These are phyloP conservation scores for Eupithecia pulchellata DNA, from an alignment of 2,888 invertebrate genomes.

Conservation along the genomic window DNA sequence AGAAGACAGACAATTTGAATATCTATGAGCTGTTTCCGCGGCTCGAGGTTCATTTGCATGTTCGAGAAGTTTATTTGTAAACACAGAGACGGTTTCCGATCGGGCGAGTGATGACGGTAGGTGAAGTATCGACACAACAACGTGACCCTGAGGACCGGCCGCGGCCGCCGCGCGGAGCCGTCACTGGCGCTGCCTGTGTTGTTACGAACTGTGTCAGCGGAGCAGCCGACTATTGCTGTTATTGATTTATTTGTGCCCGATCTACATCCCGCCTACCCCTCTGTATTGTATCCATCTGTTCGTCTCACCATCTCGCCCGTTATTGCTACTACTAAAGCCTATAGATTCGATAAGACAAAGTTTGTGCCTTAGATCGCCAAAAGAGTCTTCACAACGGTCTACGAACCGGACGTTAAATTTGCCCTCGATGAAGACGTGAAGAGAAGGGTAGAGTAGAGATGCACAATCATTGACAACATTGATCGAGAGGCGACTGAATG, in stretches of 20 bases:
- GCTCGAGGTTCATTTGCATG: constrained; percentile 1
- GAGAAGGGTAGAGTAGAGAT: background rate
- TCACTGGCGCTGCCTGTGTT: background rate
- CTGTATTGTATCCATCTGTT: background rate
- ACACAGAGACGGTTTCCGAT: background rate
- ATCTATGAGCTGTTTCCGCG: background rate
- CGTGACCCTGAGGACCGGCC: constrained; percentile 6
- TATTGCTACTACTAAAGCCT: background rate
- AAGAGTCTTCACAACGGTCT: background rate
- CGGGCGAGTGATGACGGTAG: background rate
- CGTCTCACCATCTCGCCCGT: background rate
- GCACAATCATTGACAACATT: background rate
- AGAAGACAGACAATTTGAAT: background rate
- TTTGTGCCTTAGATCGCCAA: background rate
- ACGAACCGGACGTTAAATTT: background rate
- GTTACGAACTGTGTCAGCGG: constrained; percentile 2
- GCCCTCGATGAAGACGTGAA: background rate
- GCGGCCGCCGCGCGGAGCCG: background rate
- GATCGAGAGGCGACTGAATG: background rate
- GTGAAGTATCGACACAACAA: background rate
- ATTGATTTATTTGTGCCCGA: background rate
- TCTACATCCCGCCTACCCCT: background rate
- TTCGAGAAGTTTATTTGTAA: constrained; percentile 10
- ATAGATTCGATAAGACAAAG: background rate
- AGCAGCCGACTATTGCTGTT: background rate